phyloP scores from a whole-genome alignment of 2,113 vertebrate genomes.

The Turdus rufiventris region DNA sequence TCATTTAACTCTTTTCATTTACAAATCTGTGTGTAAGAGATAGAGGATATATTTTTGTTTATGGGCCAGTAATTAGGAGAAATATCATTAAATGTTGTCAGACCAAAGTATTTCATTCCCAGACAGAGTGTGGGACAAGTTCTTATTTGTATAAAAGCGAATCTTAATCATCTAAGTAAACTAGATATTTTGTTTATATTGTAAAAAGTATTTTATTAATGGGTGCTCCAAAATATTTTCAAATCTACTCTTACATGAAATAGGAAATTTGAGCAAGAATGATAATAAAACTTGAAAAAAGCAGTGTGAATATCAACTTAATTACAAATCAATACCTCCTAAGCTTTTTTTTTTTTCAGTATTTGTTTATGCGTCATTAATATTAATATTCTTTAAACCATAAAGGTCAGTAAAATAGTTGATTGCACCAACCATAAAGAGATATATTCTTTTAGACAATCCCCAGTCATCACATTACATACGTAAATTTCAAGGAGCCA shows the following conservation, averaged over 20 bases:
- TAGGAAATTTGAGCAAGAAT: not conserved
- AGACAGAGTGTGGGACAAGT: not conserved
- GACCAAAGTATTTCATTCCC: not conserved
- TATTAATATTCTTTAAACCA: slow-evolving; percentile 15
- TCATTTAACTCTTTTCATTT: not conserved
- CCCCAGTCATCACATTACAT: slow-evolving; percentile 41
- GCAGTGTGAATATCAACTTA: not conserved
- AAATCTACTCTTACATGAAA: not conserved
- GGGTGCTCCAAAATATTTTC: not conserved
- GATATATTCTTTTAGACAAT: slow-evolving; percentile 52
- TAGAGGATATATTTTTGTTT: not conserved
- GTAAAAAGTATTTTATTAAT: not conserved
- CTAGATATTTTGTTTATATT: not conserved
- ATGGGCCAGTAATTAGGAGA: not conserved
- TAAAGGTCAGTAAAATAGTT: slow-evolving; percentile 29
- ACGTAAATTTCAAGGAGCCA: slow-evolving; percentile 62
- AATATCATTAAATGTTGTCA: not conserved
- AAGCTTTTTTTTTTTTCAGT: not conserved
- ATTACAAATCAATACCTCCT: not conserved
- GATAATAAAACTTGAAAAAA: not conserved
- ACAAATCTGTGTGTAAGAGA: not conserved
- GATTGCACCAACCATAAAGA: slow-evolving; percentile 50
- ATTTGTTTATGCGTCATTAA: slow-evolving; percentile 6
- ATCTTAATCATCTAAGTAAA: not conserved
- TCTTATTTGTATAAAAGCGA: not conserved